Evolutionary conservation across 2,113 vertebrate genomes (phyloP).

Genomic region (Empidonax alnorum): DNA sequence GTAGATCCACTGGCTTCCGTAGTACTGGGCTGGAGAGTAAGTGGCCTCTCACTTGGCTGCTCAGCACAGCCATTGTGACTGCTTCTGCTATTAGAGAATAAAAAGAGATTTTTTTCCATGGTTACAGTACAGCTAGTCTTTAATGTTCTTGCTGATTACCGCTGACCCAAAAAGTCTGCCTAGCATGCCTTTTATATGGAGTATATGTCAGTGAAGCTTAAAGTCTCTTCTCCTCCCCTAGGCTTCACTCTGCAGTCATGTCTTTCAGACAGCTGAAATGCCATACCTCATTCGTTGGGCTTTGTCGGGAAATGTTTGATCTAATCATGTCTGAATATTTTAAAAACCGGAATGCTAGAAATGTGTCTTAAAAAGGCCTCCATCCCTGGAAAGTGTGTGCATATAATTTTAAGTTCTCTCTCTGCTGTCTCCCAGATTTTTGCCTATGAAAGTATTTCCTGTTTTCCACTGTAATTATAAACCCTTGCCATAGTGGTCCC

Average conservation of each 20-base stretch:
- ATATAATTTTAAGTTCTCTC: background rate
- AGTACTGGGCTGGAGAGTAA: background rate
- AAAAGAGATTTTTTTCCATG: slow-evolving; percentile 35
- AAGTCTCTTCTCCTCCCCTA: slow-evolving; percentile 65
- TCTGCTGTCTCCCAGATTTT: background rate
- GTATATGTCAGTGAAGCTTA: slow-evolving; percentile 65
- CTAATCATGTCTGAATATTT: slow-evolving; percentile 68
- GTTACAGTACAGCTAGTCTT: slow-evolving; percentile 55
- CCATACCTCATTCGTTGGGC: slow-evolving; percentile 36
- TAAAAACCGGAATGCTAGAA: slow-evolving; percentile 36
- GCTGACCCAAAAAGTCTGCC: slow-evolving; percentile 70
- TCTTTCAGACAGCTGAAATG: slow-evolving; percentile 68
- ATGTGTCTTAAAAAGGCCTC: slow-evolving; percentile 26
- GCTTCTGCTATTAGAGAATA: slow-evolving; percentile 46
- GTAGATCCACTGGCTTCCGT: background rate
- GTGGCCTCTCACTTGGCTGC: slow-evolving; percentile 32
- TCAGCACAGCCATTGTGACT: slow-evolving; percentile 12
- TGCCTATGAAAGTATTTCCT: background rate
- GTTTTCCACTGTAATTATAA: background rate
- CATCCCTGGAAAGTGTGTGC: background rate
- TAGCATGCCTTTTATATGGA: slow-evolving; percentile 61
- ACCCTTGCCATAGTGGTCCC: background rate
- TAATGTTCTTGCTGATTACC: slow-evolving; percentile 68
- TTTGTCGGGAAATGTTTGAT: slow-evolving; percentile 60
- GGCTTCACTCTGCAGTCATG: slow-evolving; percentile 56